Evolutionary conservation across 2,888 invertebrate species (phyloP), one percentile per base, ranked within the genome.

Genomic region (Gastrophysa polygoni): DNA sequence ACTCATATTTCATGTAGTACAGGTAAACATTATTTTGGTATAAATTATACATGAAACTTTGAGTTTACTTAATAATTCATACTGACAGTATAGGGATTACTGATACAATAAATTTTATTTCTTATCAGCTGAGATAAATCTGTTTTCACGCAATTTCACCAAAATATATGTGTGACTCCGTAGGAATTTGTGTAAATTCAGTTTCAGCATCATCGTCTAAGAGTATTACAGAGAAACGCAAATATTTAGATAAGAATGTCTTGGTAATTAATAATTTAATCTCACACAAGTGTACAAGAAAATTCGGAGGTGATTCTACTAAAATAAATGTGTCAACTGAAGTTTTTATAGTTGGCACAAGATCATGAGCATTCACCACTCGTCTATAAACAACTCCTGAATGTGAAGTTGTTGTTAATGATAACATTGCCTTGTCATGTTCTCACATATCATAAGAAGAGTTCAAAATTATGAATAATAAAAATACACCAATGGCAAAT

Each of bases 341-440:
- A 55, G 46, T 63, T 59, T 55, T 58, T 46, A 44, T 56, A 38
- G 55, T 65, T 62, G 65, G 61, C 65, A 65, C 38, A 52, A 38
- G 49, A 57, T 50, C 29, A 38, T 59, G 56, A 28, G 46, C n/a
- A 48, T 18, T 29, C 28, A 59, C 17, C 61, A 47, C 56, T 54
- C 61, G 65, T 59, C 48, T 44, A 59, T 62, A 62, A 62, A 65
- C 59, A 65, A 59, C 65, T 57, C 49, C 48, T 57, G 62, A 54
- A 57, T 57, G 34, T 62, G 61, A 50, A 54, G 59, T 54, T 59
- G 55, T 62, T 55, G 49, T 24, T 24, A 24, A 28, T 46, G 18
- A 43, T 60, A 51, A 18, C 10, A 32, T 50, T 34, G 14, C 24
- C 16, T 29, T 52, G 21, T 43, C 24, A 54, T 38, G 54, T 24